phyloP scores from a whole-genome alignment of 2,888 invertebrate species.

The Xestoiulus laeticollis region DNA sequence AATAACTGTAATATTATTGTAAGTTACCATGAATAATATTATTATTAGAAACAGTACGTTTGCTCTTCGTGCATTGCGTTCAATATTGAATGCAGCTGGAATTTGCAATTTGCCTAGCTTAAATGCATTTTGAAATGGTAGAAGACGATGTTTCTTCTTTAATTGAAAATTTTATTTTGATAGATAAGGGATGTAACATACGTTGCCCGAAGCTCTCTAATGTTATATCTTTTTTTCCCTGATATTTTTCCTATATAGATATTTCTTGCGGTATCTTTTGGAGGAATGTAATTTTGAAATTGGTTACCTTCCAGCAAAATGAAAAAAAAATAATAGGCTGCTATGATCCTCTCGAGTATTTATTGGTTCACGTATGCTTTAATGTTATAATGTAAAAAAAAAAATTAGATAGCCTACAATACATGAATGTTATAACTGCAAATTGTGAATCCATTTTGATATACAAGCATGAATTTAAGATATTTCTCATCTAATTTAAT shows the following conservation, averaged over 20 bases:
- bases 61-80: neutral
- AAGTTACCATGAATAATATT: neutral
- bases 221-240: neutral
- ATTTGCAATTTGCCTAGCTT: neutral
- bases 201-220: neutral
- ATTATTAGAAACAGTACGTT: neutral
- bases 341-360: neutral
- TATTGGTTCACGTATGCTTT: too few species aligned
- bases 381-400: too few species aligned
- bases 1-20: neutral
- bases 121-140: neutral
- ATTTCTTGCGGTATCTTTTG: neutral
- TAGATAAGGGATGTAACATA: neutral
- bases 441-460: too few species aligned
- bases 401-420: too few species aligned
- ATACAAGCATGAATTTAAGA: too few species aligned
- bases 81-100: neutral
- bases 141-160: neutral
- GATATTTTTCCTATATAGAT: neutral
- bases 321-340: neutral
- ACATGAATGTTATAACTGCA: too few species aligned
- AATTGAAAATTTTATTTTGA: neutral
- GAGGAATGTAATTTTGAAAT: slow-evolving; percentile 4
- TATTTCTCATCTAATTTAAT: too few species aligned
- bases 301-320: neutral